phyloP scores from a whole-genome alignment of 2,888 invertebrate species.

The Empis livida region DNA sequence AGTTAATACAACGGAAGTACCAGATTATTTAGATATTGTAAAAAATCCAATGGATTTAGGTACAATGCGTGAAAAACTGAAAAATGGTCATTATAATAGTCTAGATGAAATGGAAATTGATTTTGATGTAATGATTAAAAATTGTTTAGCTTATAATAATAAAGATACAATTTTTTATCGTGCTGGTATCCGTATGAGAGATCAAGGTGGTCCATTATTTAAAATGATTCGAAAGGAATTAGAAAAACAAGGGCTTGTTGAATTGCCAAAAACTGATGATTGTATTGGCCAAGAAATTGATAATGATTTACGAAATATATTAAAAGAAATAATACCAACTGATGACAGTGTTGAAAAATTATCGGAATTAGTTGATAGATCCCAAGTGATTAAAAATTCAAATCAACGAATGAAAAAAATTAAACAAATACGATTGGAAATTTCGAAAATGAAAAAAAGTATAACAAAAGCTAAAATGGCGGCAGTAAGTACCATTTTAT shows the following conservation, averaged over 20 bases:
- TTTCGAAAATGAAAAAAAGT: slow-evolving; percentile 40
- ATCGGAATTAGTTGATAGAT: slow-evolving; percentile 48
- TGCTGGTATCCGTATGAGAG: slow-evolving; percentile 78
- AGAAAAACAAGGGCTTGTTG: slow-evolving; percentile 31
- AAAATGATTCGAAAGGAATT: slow-evolving; percentile 65
- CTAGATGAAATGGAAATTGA: slow-evolving; percentile 75
- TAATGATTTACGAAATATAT: slow-evolving; percentile 38
- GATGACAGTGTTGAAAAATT: slow-evolving; percentile 35
- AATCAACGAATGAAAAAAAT: slow-evolving; percentile 44
- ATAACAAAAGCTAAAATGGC: slow-evolving; percentile 27
- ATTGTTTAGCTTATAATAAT: slow-evolving; percentile 90
- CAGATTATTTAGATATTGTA: slow-evolving; percentile 79
- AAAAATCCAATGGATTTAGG: slow-evolving; percentile 79
- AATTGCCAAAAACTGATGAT: slow-evolving; percentile 34
- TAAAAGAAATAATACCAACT: slow-evolving; percentile 22
- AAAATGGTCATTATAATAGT: slow-evolving; percentile 50
- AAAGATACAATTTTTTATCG: slow-evolving; percentile 91
- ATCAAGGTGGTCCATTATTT: slow-evolving; percentile 71
- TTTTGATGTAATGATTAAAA: slow-evolving; percentile 90
- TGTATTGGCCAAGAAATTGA: slow-evolving; percentile 43
- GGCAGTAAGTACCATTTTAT: slow-evolving; percentile 21
- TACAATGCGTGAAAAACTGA: slow-evolving; percentile 71
- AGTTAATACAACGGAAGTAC: slow-evolving; percentile 76
- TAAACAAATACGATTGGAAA: slow-evolving; percentile 43
- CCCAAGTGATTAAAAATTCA: slow-evolving; percentile 46